Percentiles rank a stretch among this genome's conserved stretches.
Conservation (phyloP, 2,888 invertebrate species). For the Ochropacha duplaris region DNA sequence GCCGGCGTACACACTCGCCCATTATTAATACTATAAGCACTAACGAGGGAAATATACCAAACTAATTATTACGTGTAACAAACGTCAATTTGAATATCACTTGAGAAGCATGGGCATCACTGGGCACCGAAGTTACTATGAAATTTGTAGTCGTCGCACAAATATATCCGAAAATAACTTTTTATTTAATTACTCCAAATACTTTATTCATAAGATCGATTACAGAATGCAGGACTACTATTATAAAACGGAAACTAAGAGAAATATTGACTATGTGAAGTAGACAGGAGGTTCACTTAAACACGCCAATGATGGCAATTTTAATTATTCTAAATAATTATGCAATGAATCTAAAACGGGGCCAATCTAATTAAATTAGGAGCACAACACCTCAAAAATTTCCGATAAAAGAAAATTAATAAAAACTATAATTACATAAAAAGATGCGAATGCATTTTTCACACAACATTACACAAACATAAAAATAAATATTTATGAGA, state of each 20-base stretch:
- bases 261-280: too few species aligned
- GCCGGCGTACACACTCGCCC: slow-evolving; percentile 17
- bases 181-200: not conserved
- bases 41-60: slow-evolving; percentile 14
- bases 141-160: not conserved
- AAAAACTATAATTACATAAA: slow-evolving; percentile 60
- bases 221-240: not conserved
- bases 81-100: slow-evolving; percentile 28
- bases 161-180: not conserved
- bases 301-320: slow-evolving; percentile 16
- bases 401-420: slow-evolving; percentile 46
- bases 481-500: slow-evolving; percentile 45
- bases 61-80: slow-evolving; percentile 22
- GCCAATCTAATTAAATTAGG: slow-evolving; percentile 26
- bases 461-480: slow-evolving; percentile 49
- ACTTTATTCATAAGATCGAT: not conserved
- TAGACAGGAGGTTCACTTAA: not conserved
- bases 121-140: slow-evolving; percentile 17
- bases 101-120: slow-evolving; percentile 24
- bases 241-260: slow-evolving; percentile 7
- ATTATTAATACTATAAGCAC: slow-evolving; percentile 30
- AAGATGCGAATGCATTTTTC: slow-evolving; percentile 53
- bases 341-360: slow-evolving; percentile 26
- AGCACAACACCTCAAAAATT: slow-evolving; percentile 1
- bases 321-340: slow-evolving; percentile 25